Evolutionary conservation across 2,113 vertebrate genomes (phyloP).

Genomic region (Castor canadensis): DNA sequence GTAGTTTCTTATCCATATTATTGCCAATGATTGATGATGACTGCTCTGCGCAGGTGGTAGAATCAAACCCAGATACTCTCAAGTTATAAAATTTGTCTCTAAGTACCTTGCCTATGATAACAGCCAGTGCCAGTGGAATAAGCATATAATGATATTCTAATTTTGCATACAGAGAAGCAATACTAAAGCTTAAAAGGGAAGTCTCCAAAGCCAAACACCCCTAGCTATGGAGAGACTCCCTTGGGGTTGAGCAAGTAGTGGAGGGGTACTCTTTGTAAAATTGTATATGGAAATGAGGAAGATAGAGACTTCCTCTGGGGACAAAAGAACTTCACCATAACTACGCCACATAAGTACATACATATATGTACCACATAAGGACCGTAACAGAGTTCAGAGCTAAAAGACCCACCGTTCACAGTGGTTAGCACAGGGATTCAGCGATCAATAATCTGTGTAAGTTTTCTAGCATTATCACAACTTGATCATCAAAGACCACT

Average conservation of each 20-base stretch:
- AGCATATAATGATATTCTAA: background rate
- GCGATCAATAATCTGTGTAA: background rate
- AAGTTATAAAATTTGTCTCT: background rate
- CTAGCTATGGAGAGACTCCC: no score
- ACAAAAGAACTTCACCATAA: background rate
- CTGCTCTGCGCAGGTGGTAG: background rate
- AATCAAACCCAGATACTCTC: background rate
- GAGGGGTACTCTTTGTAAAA: background rate
- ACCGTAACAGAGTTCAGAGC: background rate
- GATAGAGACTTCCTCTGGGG: background rate
- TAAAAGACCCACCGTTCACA: background rate
- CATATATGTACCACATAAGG: background rate
- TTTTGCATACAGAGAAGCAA: background rate
- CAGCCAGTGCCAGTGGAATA: background rate
- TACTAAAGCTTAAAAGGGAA: background rate
- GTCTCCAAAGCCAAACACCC: background rate
- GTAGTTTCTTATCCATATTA: background rate
- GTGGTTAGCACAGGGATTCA: background rate
- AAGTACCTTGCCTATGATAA: background rate
- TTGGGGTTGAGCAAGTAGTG: background rate
- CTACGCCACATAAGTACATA: no score
- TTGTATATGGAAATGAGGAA: background rate
- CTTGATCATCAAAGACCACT: background rate
- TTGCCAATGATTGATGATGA: background rate
- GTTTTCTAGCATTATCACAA: background rate